Conservation (phyloP, 2,797 vertebrate genomes). For the Sarcoramphus papa region DNA sequence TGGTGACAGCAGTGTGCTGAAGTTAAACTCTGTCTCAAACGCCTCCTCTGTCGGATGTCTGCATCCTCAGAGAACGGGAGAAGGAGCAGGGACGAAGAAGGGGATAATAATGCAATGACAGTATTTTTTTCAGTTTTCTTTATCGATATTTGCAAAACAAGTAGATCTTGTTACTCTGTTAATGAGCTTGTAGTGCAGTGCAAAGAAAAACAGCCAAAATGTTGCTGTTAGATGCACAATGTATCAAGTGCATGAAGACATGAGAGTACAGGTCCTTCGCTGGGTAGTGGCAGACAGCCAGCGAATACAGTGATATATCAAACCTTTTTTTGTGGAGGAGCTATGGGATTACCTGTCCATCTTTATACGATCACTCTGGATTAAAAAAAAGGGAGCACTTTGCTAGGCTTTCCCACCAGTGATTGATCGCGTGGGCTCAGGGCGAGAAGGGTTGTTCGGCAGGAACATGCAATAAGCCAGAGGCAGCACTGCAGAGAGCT, state of each 20-base stretch:
- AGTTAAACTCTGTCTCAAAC: background rate
- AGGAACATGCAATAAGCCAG: background rate
- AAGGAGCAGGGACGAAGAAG: background rate
- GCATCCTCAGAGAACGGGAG: background rate
- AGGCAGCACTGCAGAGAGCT: background rate
- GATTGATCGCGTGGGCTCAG: rapidly evolving
- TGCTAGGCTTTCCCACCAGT: background rate
- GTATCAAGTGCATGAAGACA: background rate
- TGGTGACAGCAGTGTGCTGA: background rate
- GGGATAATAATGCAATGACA: background rate
- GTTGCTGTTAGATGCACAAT: background rate
- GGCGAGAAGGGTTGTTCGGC: background rate
- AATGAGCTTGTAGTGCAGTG: background rate
- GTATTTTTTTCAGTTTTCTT: background rate
- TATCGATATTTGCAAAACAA: background rate
- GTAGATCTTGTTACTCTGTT: background rate
- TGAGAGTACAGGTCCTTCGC: background rate
- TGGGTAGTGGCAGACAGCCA: background rate
- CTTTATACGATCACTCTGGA: background rate
- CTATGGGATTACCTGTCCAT: background rate
- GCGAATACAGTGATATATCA: background rate
- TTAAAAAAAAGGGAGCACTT: background rate
- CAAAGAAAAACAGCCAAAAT: background rate
- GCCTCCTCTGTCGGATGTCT: background rate
- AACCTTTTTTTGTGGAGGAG: background rate